Conservation (phyloP, 64 coral and sea anemone genomes). For the Montipora capricornis region DNA sequence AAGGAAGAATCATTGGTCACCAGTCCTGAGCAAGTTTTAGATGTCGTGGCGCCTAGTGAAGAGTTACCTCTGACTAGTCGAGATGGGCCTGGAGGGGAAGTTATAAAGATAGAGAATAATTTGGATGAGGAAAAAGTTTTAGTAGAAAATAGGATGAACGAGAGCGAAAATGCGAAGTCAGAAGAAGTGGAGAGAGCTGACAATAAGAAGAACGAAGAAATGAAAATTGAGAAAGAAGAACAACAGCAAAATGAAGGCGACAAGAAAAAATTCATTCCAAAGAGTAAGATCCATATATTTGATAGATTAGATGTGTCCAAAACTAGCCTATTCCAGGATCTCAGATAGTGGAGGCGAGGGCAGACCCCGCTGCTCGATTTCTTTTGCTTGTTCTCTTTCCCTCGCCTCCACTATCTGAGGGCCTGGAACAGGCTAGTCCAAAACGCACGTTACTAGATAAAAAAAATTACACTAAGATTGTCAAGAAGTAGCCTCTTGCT, state of each 20-base stretch:
- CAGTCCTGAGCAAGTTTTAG: not conserved
- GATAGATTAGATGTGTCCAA: no score
- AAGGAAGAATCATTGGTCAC: slow-evolving; percentile 9
- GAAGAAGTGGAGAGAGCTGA: not conserved
- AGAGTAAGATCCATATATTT: not conserved
- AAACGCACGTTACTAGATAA: no score
- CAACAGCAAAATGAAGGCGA: not conserved
- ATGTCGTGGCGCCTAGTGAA: slow-evolving; percentile 14
- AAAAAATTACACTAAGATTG: no score
- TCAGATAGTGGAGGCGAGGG: no score
- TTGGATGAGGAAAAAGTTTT: not conserved
- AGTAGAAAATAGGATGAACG: not conserved
- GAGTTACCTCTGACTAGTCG: not conserved
- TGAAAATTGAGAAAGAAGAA: slow-evolving; percentile 15
- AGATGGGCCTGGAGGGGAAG: slow-evolving; percentile 1
- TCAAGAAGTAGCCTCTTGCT: no score
- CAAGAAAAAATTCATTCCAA: slow-evolving; percentile 35
- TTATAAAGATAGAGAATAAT: not conserved
- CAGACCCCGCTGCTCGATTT: no score
- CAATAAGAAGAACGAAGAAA: slow-evolving; percentile 7
- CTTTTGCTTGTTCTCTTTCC: no score
- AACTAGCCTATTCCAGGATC: not conserved
- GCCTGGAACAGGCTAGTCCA: no score
- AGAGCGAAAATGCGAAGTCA: not conserved
- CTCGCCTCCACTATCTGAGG: no score